Base-by-base conservation (phyloP, 2,797 vertebrate species). In the Diglossa cyanea region DNA sequence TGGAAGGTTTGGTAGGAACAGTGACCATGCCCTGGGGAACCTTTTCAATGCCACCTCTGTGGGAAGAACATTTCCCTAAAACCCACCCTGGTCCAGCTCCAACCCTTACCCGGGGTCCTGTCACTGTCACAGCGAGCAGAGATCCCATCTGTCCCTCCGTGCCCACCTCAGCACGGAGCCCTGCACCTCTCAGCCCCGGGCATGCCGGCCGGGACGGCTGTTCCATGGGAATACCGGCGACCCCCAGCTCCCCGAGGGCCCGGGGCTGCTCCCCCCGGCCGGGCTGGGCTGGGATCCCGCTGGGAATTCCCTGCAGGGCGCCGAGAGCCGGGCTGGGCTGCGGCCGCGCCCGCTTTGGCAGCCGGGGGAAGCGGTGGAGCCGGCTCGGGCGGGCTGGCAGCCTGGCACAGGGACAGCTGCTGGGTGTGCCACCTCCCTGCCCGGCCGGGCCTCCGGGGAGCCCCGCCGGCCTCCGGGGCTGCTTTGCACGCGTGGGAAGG, bases 401-500 rank as follows among this genome's bases (percentile, higher is more conserved):
- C 47, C 91, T 96, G 96, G 85, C 94, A 90, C 19, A 5, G 58
- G 24, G 82, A 86, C 86, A 92, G 92, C 88, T 11, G 44, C 63
- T 19, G 92, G 95, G 88, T 65, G 90, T 86, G 95, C 78, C 93
- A 48, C 2, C 6, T 16, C 45, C 76, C 58, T 5, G 48, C 19
- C 4, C 75, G 26, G 86, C 87, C 71, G 4, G 21, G 44, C 8
- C 35, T 9, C 35, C 35, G 35, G 35, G 35, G 35, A 35, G 35
- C 39, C 42, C 42, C 6, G 15, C 10, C 79, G 6, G 25, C n/a
- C 63, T 39, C 44, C 23, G 48, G 21, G 79, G 47, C 78, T 42
- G 62, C 67, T 80, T 26, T 39, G 70, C 28, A 19, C n/a, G 8
- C 15, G 2, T 10, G n/a, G 23, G 72, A 72, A 55, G 79, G 0